Conservation (phyloP, 2,797 vertebrate genomes). For the Rhinichthys osculus region DNA sequence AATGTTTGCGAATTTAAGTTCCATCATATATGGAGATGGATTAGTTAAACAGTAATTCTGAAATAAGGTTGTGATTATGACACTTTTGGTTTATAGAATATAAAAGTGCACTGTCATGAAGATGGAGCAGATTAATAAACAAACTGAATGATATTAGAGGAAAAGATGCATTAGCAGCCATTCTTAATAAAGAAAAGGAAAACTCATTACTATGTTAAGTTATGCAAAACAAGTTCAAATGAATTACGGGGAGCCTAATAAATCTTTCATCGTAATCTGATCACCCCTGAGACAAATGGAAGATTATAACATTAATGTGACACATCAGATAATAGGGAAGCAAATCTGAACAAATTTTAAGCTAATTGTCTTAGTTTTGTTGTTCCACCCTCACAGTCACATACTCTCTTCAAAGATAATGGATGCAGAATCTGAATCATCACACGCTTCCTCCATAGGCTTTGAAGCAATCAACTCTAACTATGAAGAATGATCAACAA, state of each 20-base stretch:
- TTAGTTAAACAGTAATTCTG: neutral
- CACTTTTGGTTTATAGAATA: slow-evolving; percentile 62
- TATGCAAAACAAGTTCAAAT: slow-evolving; percentile 78
- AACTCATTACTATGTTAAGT: slow-evolving; percentile 77
- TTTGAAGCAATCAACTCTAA: slow-evolving; percentile 21
- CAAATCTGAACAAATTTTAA: slow-evolving; percentile 54
- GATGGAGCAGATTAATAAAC: slow-evolving; percentile 74
- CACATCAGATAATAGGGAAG: slow-evolving; percentile 47
- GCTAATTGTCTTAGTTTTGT: slow-evolving; percentile 58
- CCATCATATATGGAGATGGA: neutral
- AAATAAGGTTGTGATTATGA: neutral
- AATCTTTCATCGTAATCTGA: slow-evolving; percentile 73
- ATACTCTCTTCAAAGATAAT: slow-evolving; percentile 45
- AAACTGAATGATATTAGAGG: slow-evolving; percentile 76
- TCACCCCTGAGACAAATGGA: slow-evolving; percentile 68
- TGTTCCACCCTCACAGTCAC: slow-evolving; percentile 32
- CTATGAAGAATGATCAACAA: neutral
- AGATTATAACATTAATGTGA: slow-evolving; percentile 62
- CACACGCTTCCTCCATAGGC: neutral
- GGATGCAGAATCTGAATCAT: slow-evolving; percentile 24
- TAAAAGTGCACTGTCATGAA: slow-evolving; percentile 71
- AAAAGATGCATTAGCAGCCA: slow-evolving; percentile 72
- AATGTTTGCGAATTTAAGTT: neutral
- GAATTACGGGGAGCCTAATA: slow-evolving; percentile 71
- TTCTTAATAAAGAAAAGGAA: slow-evolving; percentile 72